Evolutionary conservation across 2,797 vertebrate genomes (phyloP).

Genomic region (Chrysolophus pictus): DNA sequence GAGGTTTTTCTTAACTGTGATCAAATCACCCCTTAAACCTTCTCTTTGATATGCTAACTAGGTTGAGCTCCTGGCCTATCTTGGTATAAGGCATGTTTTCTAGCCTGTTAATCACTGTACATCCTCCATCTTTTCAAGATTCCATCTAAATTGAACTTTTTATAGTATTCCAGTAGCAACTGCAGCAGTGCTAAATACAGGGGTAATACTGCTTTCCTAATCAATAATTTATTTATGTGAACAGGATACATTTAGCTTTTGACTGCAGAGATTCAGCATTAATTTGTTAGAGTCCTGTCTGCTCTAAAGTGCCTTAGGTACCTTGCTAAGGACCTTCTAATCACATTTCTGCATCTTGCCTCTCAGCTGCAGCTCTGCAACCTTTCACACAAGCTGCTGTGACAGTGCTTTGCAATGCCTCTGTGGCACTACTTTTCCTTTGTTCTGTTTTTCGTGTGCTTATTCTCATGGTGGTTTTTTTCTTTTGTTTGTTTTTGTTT

Average conservation of each 20-base stretch:
- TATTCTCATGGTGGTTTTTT: neutral
- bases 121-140: constrained; percentile 17
- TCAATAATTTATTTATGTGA: constrained; percentile 44
- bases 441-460: neutral
- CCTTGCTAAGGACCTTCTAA: neutral
- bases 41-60: constrained; percentile 63
- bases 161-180: constrained; percentile 26
- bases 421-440: neutral
- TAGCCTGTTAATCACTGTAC: constrained; percentile 61
- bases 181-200: constrained; percentile 9
- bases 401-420: neutral
- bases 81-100: constrained; percentile 46
- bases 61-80: constrained; percentile 40
- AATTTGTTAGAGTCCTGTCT: constrained; percentile 5
- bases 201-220: neutral
- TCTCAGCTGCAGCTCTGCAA: neutral
- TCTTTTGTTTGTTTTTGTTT: too few species aligned
- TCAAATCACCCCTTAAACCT: constrained; percentile 58
- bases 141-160: constrained; percentile 39
- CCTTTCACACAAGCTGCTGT: neutral
- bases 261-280: constrained; percentile 15
- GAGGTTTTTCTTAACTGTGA: constrained; percentile 34
- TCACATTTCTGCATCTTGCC: neutral
- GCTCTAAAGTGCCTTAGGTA: neutral
- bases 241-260: constrained; percentile 39